These are phyloP conservation scores for Lepisosteus osseus DNA, from an alignment of 2,113 vertebrate species.

Conservation along the genomic window DNA sequence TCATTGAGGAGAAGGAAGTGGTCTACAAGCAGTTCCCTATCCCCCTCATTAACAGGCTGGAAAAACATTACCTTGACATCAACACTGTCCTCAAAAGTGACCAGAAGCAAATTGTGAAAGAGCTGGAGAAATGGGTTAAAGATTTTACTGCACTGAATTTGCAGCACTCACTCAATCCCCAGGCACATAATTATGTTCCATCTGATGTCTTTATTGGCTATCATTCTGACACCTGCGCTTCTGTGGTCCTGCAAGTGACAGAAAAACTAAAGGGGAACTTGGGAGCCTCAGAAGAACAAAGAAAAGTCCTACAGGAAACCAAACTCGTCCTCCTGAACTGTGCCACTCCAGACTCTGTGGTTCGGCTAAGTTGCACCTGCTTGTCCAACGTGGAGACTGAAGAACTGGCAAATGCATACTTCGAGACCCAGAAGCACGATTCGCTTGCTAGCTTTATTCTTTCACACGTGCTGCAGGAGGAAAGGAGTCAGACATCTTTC, in stretches of 20 bases:
- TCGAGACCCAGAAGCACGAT: constrained; percentile 71
- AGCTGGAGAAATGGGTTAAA: constrained; percentile 71
- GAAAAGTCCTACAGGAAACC: constrained; percentile 50
- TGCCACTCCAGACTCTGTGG: constrained; percentile 84
- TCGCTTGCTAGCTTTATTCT: constrained; percentile 78
- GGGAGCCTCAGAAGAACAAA: constrained; percentile 31
- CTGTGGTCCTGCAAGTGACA: constrained; percentile 75
- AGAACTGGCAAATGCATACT: constrained; percentile 62
- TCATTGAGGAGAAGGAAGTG: constrained; percentile 88
- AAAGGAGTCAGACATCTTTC: constrained; percentile 42
- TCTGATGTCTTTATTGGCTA: constrained; percentile 86
- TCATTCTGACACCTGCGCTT: constrained; percentile 84
- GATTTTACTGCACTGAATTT: constrained; percentile 52
- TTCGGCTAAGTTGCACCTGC: constrained; percentile 63
- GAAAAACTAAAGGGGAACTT: constrained; percentile 44
- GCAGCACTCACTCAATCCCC: constrained; percentile 23
- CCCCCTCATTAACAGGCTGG: constrained; percentile 93
- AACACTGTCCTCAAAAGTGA: constrained; percentile 70
- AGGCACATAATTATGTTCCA: constrained; percentile 60
- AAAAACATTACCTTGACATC: constrained; percentile 93
- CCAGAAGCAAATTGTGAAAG: constrained; percentile 62
- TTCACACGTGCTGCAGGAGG: constrained; percentile 40
- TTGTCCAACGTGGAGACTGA: constrained; percentile 47
- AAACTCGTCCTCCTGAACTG: constrained; percentile 76
- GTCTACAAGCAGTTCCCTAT: constrained; percentile 90